Conservation (phyloP, 2,888 invertebrate genomes). For the Mongoloraphidia duomilia region DNA sequence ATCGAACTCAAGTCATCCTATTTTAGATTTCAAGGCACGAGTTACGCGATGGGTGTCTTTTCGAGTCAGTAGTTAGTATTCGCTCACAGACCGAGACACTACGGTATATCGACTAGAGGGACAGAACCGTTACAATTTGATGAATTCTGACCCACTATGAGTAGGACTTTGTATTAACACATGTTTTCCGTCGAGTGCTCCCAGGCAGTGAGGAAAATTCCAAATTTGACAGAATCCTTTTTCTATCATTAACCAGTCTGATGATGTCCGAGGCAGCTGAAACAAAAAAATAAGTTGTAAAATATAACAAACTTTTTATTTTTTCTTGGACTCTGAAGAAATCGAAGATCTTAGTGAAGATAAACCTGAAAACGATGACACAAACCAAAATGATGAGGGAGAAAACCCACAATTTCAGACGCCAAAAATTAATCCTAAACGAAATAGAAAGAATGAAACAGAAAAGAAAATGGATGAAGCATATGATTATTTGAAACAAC, state of each 20-base stretch:
- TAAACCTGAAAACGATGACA: too few species aligned
- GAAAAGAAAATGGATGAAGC: too few species aligned
- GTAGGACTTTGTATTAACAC: constrained; percentile 12
- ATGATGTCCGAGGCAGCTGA: constrained; percentile 12
- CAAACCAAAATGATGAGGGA: too few species aligned
- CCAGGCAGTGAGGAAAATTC: constrained; percentile 15
- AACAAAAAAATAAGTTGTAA: constrained; percentile 4
- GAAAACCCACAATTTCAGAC: background rate
- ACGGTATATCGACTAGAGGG: too few species aligned
- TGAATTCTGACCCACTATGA: constrained; percentile 12
- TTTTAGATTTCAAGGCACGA: too few species aligned
- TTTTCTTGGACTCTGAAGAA: constrained; percentile 3
- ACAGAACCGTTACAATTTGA: too few species aligned
- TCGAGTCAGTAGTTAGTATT: too few species aligned
- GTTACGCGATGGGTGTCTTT: too few species aligned
- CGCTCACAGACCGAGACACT: too few species aligned
- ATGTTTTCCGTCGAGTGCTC: constrained; percentile 16
- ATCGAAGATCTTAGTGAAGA: background rate
- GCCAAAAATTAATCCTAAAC: constrained; percentile 1
- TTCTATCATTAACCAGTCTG: constrained; percentile 12
- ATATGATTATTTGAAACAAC: too few species aligned
- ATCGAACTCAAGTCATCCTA: too few species aligned
- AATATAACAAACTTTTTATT: background rate
- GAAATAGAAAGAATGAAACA: background rate
- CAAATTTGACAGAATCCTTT: constrained; percentile 10